phyloP scores from a whole-genome alignment of 2,113 vertebrate genomes.

The Corythaixoides concolor region DNA sequence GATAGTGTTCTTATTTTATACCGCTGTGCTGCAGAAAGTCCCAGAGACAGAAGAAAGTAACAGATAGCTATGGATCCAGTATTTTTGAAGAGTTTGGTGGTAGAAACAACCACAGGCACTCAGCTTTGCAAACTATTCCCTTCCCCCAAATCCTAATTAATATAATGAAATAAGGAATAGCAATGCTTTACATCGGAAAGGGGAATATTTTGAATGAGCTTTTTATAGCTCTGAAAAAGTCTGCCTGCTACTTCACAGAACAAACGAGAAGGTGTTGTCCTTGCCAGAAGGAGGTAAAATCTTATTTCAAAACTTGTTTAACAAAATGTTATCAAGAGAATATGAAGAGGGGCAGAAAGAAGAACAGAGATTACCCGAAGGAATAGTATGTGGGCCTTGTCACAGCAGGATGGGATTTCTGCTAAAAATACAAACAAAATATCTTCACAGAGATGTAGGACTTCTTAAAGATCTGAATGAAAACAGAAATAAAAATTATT shows the following conservation, averaged over 20 bases:
- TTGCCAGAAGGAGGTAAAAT: not conserved
- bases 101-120: not conserved
- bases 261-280: not conserved
- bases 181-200: not conserved
- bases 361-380: not conserved
- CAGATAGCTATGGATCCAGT: not conserved
- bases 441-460: not conserved
- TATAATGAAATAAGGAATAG: not conserved
- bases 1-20: conserved; percentile 1
- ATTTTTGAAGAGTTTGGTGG: not conserved
- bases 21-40: not conserved
- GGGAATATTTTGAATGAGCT: not conserved
- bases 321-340: not conserved
- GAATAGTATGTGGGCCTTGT: not conserved
- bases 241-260: not conserved
- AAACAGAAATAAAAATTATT: not conserved
- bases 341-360: not conserved
- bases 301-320: not conserved
- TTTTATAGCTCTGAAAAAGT: not conserved
- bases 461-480: not conserved
- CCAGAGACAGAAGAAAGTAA: not conserved
- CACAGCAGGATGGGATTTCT: not conserved
- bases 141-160: not conserved
- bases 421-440: not conserved
- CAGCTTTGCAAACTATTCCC: not conserved